These are phyloP conservation scores for Trimorus sp. DNA, from an alignment of 2,888 invertebrate species.

Conservation along the genomic window DNA sequence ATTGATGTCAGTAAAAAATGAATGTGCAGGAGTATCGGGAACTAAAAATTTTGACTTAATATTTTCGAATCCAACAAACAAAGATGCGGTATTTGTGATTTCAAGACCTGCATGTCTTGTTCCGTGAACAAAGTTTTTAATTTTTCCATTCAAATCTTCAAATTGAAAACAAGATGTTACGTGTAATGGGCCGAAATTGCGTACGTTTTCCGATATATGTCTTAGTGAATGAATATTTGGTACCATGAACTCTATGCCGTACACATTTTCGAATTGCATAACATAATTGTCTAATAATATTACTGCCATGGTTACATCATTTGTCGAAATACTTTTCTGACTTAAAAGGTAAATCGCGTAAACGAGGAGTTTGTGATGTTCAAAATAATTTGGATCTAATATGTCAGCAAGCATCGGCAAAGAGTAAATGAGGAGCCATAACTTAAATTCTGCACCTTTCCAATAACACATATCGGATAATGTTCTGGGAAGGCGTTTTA, in stretches of 20 bases:
- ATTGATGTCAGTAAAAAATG: not conserved
- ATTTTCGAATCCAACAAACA: conserved; percentile 8
- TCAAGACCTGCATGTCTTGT: not conserved
- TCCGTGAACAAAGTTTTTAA: conserved; percentile 14
- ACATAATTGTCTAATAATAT: not conserved
- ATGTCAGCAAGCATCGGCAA: conserved; percentile 5
- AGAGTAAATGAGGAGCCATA: conserved; percentile 9
- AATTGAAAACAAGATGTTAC: conserved; percentile 14
- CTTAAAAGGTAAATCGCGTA: not conserved
- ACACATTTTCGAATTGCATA: not conserved
- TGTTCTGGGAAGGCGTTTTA: conserved; percentile 6
- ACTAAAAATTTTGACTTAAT: not conserved
- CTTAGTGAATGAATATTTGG: not conserved
- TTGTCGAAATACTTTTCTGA: not conserved
- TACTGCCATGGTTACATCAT: not conserved
- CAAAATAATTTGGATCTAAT: not conserved
- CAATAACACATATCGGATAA: not conserved
- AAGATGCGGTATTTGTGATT: not conserved
- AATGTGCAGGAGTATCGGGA: not conserved
- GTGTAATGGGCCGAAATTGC: conserved; percentile 8
- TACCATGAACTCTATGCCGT: not conserved
- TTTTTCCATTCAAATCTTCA: conserved; percentile 16
- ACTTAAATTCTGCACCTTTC: conserved; percentile 12
- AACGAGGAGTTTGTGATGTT: conserved; percentile 21
- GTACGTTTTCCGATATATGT: conserved; percentile 9